Percentiles rank a stretch among this genome's conserved stretches.
These are phyloP conservation scores for Cromileptes altivelis DNA, from an alignment of 2,113 vertebrate species.

Conservation along the genomic window DNA sequence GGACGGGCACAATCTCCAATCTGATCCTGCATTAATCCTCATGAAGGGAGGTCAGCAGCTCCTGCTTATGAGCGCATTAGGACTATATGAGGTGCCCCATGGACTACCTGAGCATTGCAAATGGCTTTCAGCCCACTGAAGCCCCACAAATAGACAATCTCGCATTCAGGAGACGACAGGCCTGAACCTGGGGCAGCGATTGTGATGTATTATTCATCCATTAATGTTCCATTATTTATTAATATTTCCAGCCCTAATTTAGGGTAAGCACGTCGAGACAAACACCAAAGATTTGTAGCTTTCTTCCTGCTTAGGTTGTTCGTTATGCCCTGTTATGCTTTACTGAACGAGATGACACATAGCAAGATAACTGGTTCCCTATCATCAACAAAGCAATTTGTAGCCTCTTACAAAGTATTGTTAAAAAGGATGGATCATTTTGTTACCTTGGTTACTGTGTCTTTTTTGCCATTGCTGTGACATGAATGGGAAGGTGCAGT, in stretches of 20 bases:
- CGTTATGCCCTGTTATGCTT: slow-evolving; percentile 1
- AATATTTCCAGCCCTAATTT: slow-evolving; percentile 35
- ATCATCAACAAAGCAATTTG: slow-evolving; percentile 48
- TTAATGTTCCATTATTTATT: slow-evolving; percentile 46
- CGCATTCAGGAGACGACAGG: slow-evolving; percentile 35
- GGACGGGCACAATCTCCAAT: slow-evolving; percentile 52
- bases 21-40: slow-evolving; percentile 78
- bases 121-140: slow-evolving; percentile 45
- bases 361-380: slow-evolving; percentile 29
- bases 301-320: neutral
- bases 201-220: slow-evolving; percentile 54
- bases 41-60: slow-evolving; percentile 65
- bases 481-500: slow-evolving; percentile 60
- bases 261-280: neutral
- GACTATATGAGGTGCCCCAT: slow-evolving; percentile 32
- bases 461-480: slow-evolving; percentile 60
- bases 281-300: slow-evolving; percentile 59
- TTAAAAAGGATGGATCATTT: slow-evolving; percentile 28
- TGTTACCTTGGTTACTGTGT: slow-evolving; percentile 45
- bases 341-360: slow-evolving; percentile 15
- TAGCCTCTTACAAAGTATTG: slow-evolving; percentile 29
- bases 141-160: slow-evolving; percentile 62
- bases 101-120: slow-evolving; percentile 47
- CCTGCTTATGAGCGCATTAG: slow-evolving; percentile 62
- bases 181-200: neutral